Evolutionary conservation across 1,140 invertebrate species (phyloP), one percentile per base, ranked within the genome.

Genomic region (Anastrepha obliqua): DNA sequence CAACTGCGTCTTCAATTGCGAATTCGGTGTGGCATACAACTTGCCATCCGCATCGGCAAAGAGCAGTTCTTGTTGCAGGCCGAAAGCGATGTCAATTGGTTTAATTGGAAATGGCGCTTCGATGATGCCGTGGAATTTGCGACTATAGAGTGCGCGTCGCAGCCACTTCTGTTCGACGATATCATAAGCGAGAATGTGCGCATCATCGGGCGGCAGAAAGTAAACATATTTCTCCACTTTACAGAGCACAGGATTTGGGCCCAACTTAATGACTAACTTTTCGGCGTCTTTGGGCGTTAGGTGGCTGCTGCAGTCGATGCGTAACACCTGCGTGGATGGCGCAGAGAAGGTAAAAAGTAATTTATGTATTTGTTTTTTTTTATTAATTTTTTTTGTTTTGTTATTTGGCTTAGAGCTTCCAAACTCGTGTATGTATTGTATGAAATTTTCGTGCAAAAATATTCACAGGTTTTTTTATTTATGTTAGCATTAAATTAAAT

Each of bases 161-260:
- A 89, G 89, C 91, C 91, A 92, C 1, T 90, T 92, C 78, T 92
- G 91, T 59, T 92, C 91, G 3, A 92, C 78, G 29, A 92, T 92
- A n/a, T 92, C 91, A 39, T 92, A 92, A 64, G 91, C 90, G 39
- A 91, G 15, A n/a, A 92, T 89, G 29, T 90, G 87, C 0, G 91
- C 17, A 13, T 86, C 85, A 13, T 85, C 65, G 1, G 90, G 88
- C 44, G 89, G 51, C 15, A 92, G 89, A 17, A 92, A 91, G 87
- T 89, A 92, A 8, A 92, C 90, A 70, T 92, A 90, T 0, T 91
- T 89, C 39, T 92, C 91, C n/a, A 89, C 86, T 2, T 90, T 89
- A n/a, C 91, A 91, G 7, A 88, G 87, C 7, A 70, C 88, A 3
- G 89, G 39, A 58, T 88, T 90, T 51, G 91, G 91, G 8, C 91